Base-by-base conservation (phyloP, 2,113 vertebrate species). In the Tetraodon nigroviridis region DNA sequence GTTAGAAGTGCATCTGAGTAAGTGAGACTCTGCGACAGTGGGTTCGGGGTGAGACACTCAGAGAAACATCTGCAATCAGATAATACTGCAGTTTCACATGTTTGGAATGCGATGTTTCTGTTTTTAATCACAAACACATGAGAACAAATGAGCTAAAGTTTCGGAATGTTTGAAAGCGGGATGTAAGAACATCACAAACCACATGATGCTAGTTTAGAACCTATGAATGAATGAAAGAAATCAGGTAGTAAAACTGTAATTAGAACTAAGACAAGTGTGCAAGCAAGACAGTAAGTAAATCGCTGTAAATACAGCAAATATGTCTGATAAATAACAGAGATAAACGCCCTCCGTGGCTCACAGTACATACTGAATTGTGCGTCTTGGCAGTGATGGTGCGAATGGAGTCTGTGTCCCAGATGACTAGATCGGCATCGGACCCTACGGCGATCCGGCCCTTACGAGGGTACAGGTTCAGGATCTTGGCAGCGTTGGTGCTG, bases 401-500 rank as follows among this genome's bases (percentile, higher is more conserved):
- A 58, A 97, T 85, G 2, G 92, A 87, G 42, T 99, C 96, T 4
- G 95, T 92, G 75, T 99, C 96, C 96, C 96, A 99, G 86, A 99
- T 99, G 58, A 98, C 93, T 76, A 99, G 89, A 76, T 99, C 96
- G 0, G 94, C 93, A 80, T 99, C 96, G 0, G 95, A 99, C 59
- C 96, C 93, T 70, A 99, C 94, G 0, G 96, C 94, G 84, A 99
- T 93, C 87, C 94, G 92, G 5, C 96, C 96, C 82, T 99, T 99
- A 13, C 96, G 92, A 0, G 96, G 96, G 61, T 99, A 99, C 71
- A 99, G 87, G 87, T 97, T 98, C 81, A 99, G 95, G 89, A 99
- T 94, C 87, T 99, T 99, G 7, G 96, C 96, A 20, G 96, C 95
- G 1, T 99, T 99, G 66, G 96, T 99, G 92, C 96, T 99, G 0